A percentile compares a stretch with the other conserved stretches of the same genome.
Evolutionary conservation across 2,888 invertebrate genomes (phyloP).

Genomic region (Heliconius sara): DNA sequence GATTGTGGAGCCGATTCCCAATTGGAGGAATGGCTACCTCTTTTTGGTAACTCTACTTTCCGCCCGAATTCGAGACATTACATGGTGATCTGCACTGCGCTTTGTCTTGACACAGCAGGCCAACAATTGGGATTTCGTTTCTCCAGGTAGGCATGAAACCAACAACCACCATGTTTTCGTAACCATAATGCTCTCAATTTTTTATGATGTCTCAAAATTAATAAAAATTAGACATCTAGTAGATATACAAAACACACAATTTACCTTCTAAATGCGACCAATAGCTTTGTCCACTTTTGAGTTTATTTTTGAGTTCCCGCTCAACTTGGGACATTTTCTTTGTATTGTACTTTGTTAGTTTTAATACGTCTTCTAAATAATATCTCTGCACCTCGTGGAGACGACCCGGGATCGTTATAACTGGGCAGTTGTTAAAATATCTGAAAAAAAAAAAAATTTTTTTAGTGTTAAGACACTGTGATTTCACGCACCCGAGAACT

Average conservation of each 20-base stretch:
- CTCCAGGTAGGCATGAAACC: no score
- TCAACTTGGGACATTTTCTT: conserved; percentile 76
- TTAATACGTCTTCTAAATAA: conserved; percentile 92
- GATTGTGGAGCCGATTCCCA: no score
- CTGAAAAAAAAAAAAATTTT: conserved; percentile 43
- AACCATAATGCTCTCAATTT: not conserved
- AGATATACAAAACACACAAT: not conserved
- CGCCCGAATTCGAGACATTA: no score
- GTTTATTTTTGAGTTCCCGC: conserved; percentile 64
- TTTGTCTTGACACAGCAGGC: no score
- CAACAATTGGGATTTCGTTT: no score
- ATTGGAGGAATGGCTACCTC: no score
- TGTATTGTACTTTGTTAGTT: conserved; percentile 82
- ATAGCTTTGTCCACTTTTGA: conserved; percentile 68
- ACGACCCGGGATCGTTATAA: conserved; percentile 90
- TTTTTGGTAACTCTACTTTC: no score
- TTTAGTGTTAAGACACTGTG: not conserved
- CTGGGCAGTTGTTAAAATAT: conserved; percentile 92
- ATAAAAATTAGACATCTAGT: no score
- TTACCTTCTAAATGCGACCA: conserved; percentile 76
- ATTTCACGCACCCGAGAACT: no score
- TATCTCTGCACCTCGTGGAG: conserved; percentile 89
- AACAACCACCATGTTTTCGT: no score
- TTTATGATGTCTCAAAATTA: not conserved
- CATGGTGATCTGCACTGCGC: no score